Base-by-base conservation (phyloP, 2,113 vertebrate genomes). In the Blennius ocellaris region DNA sequence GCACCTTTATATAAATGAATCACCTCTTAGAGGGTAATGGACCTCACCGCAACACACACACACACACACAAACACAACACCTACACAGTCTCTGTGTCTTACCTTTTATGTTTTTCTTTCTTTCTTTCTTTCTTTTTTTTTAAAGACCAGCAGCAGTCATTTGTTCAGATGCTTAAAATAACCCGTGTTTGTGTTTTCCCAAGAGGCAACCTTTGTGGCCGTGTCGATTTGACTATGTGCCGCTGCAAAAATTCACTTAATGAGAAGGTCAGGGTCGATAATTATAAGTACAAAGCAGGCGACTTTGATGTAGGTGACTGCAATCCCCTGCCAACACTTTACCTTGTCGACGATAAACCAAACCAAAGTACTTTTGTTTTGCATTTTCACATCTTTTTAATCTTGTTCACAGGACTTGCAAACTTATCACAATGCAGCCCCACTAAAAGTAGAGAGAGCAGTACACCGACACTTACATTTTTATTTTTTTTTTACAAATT, bases 1-100 rank as follows among this genome's bases (percentile, higher is more conserved):
- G 59, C 61, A 66, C 61, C 37, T 82, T 73, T 37, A 50, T 73
- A 63, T 84, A 72, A 74, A 67, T 72, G 15, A 66, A 75, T 63
- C 59, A 84, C 62, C 59, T 65, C 72, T 76, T 51, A 60, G 63
- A 69, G 52, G 56, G 50, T 82, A 80, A 30, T 82, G 76, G 55
- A 78, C 65, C 78, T 36, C 1, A 10, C 43, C 55, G 40, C 61
- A 53, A 48, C 51, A 59, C 39, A 52, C 58, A 45, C 37, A 52
- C 58, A 30, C 38, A 14, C 11, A 52, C 14, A 43, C 40, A 5
- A 54, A 67, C 53, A 64, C 36, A 6, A 62, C 66, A 30, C 38
- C 16, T n/a, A 53, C 14, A 44, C 41, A 5, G 54, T 70, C 53
- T 68, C 36, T 7, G 9, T 14, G 15, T 44, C n/a, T 47, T 14